Evolutionary conservation across 2,113 vertebrate species (phyloP).

Genomic region (Chaetura pelagica): DNA sequence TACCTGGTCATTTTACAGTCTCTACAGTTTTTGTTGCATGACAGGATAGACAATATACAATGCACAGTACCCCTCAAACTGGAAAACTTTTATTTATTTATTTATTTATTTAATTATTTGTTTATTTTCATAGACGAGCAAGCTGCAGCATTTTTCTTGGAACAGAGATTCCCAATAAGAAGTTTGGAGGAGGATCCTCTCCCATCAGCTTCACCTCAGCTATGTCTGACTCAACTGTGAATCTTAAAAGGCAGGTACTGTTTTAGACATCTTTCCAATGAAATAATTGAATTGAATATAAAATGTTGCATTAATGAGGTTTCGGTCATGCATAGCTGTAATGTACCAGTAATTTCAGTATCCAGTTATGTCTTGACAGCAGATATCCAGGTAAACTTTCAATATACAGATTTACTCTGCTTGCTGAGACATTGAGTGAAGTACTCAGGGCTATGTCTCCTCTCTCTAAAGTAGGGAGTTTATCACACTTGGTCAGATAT

Average conservation of each 20-base stretch:
- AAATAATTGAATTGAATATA: not conserved
- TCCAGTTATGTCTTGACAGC: not conserved
- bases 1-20: not conserved
- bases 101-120: not conserved
- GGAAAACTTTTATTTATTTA: not conserved
- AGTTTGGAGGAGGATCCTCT: not conserved
- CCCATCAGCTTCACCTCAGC: not conserved
- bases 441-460: not conserved
- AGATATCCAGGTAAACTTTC: not conserved
- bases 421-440: not conserved
- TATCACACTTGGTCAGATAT: not conserved
- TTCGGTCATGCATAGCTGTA: not conserved
- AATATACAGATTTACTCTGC: not conserved
- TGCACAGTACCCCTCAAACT: not conserved
- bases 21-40: not conserved
- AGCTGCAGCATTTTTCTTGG: not conserved
- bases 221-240: not conserved
- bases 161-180: not conserved
- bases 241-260: not conserved
- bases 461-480: not conserved
- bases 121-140: not conserved
- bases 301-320: not conserved
- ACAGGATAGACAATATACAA: not conserved
- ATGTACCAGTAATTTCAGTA: not conserved
- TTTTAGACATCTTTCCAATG: not conserved